Conservation (phyloP, 2,888 invertebrate genomes). For the Orthonevra nobilis region DNA sequence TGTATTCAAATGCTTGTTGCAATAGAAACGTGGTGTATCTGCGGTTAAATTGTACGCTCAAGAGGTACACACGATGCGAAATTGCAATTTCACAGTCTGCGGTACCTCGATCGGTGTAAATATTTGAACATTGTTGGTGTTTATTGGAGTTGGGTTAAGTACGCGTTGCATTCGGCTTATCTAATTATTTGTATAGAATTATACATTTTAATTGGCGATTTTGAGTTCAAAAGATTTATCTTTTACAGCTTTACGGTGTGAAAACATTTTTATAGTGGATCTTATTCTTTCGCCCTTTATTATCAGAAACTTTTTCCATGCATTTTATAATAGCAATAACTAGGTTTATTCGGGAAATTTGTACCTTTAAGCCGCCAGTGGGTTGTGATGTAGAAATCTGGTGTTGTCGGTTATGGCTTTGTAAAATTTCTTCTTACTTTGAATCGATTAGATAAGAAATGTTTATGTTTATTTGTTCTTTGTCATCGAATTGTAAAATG, state of each 20-base stretch:
- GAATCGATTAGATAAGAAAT: conserved; percentile 13
- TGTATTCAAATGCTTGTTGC: conserved; percentile 10
- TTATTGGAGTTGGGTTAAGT: neutral
- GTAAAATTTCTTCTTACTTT: neutral
- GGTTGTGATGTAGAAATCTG: too few relatives aligned
- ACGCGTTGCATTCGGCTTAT: neutral
- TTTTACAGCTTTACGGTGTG: neutral
- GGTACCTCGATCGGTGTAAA: conserved; percentile 2
- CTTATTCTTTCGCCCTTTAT: neutral
- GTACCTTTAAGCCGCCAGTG: too few relatives aligned
- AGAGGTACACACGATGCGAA: neutral
- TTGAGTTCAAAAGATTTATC: conserved; percentile 12
- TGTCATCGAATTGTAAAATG: too few relatives aligned
- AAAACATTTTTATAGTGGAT: neutral
- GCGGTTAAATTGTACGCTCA: neutral
- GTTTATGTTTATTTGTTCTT: conserved; percentile 8
- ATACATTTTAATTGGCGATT: conserved; percentile 31
- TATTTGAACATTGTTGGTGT: neutral
- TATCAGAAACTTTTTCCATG: neutral
- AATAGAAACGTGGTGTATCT: neutral
- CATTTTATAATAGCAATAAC: neutral
- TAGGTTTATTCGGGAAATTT: too few relatives aligned
- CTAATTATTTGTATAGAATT: conserved; percentile 17
- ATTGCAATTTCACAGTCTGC: neutral
- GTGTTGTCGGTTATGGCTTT: neutral